Evolutionary conservation across 1,140 invertebrate species (phyloP).

Genomic region (Aphelenchoides besseyi): DNA sequence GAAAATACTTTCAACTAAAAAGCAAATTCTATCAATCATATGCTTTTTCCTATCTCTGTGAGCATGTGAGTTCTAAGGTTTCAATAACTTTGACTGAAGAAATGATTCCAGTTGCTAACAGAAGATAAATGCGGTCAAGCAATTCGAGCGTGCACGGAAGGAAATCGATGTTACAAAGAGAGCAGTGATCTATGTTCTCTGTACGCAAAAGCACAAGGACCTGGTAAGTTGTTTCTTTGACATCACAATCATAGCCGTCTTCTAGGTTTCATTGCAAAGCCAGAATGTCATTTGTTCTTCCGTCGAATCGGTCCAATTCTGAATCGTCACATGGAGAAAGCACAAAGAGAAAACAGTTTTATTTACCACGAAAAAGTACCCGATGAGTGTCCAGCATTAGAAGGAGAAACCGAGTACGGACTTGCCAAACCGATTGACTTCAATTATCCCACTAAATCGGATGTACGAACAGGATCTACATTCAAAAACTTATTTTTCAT

Average conservation of each 20-base stretch:
- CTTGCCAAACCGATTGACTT: constrained; percentile 71
- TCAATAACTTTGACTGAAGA: neutral
- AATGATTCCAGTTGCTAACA: constrained; percentile 64
- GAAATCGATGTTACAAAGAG: constrained; percentile 67
- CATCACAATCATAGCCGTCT: no score
- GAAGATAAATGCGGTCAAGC: constrained; percentile 74
- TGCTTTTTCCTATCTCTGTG: constrained; percentile 72
- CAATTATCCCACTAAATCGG: constrained; percentile 64
- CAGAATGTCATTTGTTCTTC: constrained; percentile 72
- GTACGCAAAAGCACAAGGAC: constrained; percentile 69
- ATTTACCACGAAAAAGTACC: constrained; percentile 74
- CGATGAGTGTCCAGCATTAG: constrained; percentile 68
- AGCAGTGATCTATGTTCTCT: constrained; percentile 68
- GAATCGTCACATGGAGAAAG: constrained; percentile 71
- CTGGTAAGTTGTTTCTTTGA: no score
- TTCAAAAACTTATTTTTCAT: constrained; percentile 26
- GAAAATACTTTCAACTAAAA: constrained; percentile 72
- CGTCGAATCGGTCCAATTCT: constrained; percentile 69
- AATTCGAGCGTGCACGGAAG: constrained; percentile 70
- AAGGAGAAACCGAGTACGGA: constrained; percentile 72
- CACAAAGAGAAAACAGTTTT: constrained; percentile 73
- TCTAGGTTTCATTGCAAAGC: constrained; percentile 50
- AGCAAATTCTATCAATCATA: constrained; percentile 70
- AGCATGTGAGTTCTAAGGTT: constrained; percentile 62
- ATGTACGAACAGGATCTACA: constrained; percentile 29